Base-by-base conservation (phyloP, 2,113 vertebrate genomes). In the Camelus dromedarius region DNA sequence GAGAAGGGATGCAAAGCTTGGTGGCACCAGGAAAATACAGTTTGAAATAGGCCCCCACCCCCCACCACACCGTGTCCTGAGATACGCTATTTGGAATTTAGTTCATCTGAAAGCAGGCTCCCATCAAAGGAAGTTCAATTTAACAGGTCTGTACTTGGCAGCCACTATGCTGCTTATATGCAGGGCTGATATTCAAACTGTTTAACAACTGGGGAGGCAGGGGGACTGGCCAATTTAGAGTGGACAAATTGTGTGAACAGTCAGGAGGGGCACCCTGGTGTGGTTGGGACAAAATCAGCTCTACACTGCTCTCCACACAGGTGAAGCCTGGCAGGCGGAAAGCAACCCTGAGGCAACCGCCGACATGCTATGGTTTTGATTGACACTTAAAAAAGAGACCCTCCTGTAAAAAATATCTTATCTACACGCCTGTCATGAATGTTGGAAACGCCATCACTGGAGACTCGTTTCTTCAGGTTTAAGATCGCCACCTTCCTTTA, bases 231-330 rank as follows among this genome's bases (percentile, higher is more conserved):
- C 19, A 16, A 1, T 56, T 56, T 32, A 35, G 32, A 50, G 79
- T 8, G 64, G 35, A 32, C 1, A 13, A 35, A 24, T 7, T 11
- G 50, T 64, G 2, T 38, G 13, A 28, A 48, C 28, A 42, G 5
- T 35, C 0, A 3, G 38, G 2, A 13, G 52, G 52, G 38, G 26
- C 42, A 18, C 3, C 19, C 1, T 0, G 6, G 12, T 11, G n/a
- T 35, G 5, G 69, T 7, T 0, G 2, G 56, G 56, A 3, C 6
- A 42, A 28, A 80, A 30, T 18, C 20, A 80, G 62, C 32, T 38
- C 22, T 26, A 6, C 2, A 24, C 1, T 8, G 16, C n/a, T 3
- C 72, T 4, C 5, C 38, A 26, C n/a, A n/a, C 6, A 5, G 46
- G 30, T 6, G 67, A 6, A 72, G 56, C 7, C 19, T 13, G 35